Base-by-base conservation (phyloP, 2,113 vertebrate species). In the Todiramphus saurophagus region DNA sequence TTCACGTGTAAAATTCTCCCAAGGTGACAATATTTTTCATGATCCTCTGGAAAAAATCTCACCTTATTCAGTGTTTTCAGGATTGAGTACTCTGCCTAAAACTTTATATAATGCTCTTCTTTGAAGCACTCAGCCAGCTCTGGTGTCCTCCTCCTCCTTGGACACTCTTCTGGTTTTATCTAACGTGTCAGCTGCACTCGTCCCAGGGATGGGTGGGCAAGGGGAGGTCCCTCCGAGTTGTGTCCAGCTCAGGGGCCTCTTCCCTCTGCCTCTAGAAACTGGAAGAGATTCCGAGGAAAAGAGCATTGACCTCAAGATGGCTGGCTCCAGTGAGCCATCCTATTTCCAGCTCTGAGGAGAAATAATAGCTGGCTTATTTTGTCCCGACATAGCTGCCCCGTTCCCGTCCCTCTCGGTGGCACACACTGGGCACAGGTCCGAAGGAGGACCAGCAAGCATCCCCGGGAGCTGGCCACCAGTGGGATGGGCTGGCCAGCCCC, bases 61-160 rank as follows among this genome's bases (percentile, higher is more conserved):
- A 33, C 37, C 16, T 70, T 18, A 59, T 44, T 37, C 0, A 0
- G 11, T 64, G 5, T 64, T 33, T 2, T 0, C 33, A 37, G 53
- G n/a, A 23, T 13, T 37, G 5, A 28, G 13, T n/a, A 25, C 11
- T 24, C 5, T n/a, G 24, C 24, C 59, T 67, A 30, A n/a, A 41
- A 9, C 16, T 48, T 60, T 15, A 44, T 16, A 10, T 8, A 20
- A 11, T 44, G 25, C 41, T 80, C 27, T 60, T 62, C 30, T 30
- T 69, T 41, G 51, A 51, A 74, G 67, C 28, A 16, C 12, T 39
- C 28, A 2, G 3, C 41, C 12, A 37, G 0, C n/a, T 56, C 35
- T 27, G 30, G 37, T 24, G 30, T 53, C 67, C 44, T 58, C 10
- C 3, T 12, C 43, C 55, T 78, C 51, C 30, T 30, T 44, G 37